A percentile compares a stretch with the other conserved stretches of the same genome.
Evolutionary conservation across 2,113 vertebrate species (phyloP).

Genomic region (Promerops cafer): DNA sequence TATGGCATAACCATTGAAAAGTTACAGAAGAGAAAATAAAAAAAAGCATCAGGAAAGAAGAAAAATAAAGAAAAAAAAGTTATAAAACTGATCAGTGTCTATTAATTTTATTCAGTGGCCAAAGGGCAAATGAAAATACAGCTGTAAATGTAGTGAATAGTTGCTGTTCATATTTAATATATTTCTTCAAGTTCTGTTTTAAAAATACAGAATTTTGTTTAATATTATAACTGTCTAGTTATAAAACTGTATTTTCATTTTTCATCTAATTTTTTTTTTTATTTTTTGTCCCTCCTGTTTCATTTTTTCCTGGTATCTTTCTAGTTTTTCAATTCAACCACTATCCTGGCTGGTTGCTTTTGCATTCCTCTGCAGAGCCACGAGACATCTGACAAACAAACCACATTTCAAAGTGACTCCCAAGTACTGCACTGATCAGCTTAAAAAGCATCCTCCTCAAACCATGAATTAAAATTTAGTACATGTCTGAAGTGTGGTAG

Average conservation of each 20-base stretch:
- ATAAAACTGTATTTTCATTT: neutral
- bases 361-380: neutral
- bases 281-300: neutral
- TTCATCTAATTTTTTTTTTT: neutral
- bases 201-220: neutral
- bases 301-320: neutral
- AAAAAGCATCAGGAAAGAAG: neutral
- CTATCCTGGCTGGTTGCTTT: neutral
- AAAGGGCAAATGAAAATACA: neutral
- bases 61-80: neutral
- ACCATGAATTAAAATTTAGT: neutral
- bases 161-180: neutral
- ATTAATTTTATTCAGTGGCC: neutral
- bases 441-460: neutral
- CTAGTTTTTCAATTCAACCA: neutral
- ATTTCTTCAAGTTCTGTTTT: neutral
- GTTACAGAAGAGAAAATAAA: neutral
- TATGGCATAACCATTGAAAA: neutral
- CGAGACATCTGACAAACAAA: neutral
- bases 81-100: neutral
- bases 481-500: rapidly evolving
- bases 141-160: neutral
- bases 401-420: neutral
- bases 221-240: neutral
- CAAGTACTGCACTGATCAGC: neutral